Percentiles rank a stretch among this genome's conserved stretches.
These are phyloP conservation scores for Notolabrus celidotus DNA, from an alignment of 2,797 vertebrate genomes.

Conservation along the genomic window DNA sequence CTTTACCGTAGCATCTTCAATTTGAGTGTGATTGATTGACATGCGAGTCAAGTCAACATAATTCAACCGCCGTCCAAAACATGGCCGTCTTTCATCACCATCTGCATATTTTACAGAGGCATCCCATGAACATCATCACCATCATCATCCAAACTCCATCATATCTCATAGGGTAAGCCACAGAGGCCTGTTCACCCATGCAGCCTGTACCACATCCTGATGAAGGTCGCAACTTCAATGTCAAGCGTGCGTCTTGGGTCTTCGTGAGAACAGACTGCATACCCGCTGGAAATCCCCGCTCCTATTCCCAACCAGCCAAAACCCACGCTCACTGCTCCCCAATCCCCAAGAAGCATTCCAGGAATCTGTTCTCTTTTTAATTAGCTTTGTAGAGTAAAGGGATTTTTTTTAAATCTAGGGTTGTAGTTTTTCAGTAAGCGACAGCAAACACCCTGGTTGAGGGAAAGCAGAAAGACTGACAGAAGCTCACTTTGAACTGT, in stretches of 20 bases:
- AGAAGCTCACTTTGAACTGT: conserved; percentile 32
- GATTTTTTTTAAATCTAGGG: conserved; percentile 17
- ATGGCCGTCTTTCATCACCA: not conserved
- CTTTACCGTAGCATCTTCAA: not conserved
- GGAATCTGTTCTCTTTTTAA: conserved; percentile 68
- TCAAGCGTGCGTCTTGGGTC: conserved; percentile 58
- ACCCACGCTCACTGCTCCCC: conserved; percentile 35
- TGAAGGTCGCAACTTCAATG: conserved; percentile 73
- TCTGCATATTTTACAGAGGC: not conserved
- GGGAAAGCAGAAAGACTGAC: conserved; percentile 6
- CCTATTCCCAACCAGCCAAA: conserved; percentile 63
- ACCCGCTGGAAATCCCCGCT: conserved; percentile 59
- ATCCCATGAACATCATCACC: not conserved
- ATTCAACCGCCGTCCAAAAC: not conserved
- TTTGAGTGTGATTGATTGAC: not conserved
- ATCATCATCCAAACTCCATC: conserved; percentile 1
- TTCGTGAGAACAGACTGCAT: conserved; percentile 65
- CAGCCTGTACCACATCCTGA: conserved; percentile 2
- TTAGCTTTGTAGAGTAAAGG: conserved; percentile 45
- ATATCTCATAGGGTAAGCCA: not conserved
- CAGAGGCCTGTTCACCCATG: not conserved
- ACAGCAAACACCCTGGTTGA: conserved; percentile 18
- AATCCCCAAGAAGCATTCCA: conserved; percentile 59
- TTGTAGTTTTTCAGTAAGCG: conserved; percentile 55
- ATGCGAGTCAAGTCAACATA: not conserved